Percentiles rank a stretch among this genome's conserved stretches.
phyloP scores from a whole-genome alignment of 2,888 invertebrate species.

The Sarcophaga caerulescens region DNA sequence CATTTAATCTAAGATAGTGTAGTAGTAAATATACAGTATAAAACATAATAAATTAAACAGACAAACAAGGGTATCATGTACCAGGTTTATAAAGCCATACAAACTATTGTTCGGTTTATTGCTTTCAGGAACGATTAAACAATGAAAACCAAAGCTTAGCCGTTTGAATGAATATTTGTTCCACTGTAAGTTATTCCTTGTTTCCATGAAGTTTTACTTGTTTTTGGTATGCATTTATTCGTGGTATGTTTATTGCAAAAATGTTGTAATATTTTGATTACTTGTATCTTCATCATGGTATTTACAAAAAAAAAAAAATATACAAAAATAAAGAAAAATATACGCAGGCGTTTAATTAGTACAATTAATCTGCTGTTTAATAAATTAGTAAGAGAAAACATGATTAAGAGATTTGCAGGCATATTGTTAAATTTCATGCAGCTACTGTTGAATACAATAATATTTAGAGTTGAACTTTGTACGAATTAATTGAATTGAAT shows the following conservation, averaged over 20 bases:
- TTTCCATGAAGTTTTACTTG: constrained; percentile 30
- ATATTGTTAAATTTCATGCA: constrained; percentile 17
- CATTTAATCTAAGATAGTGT: constrained; percentile 53
- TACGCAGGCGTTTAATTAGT: constrained; percentile 77
- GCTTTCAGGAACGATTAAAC: too few species aligned
- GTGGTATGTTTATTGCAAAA: constrained; percentile 44
- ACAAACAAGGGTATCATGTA: background rate
- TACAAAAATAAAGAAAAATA: background rate
- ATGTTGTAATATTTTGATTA: constrained; percentile 65
- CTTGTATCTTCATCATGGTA: constrained; percentile 37
- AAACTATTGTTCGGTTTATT: background rate
- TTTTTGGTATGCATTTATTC: constrained; percentile 66
- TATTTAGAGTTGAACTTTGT: constrained; percentile 51
- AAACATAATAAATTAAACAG: background rate
- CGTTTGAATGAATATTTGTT: background rate
- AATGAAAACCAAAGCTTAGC: too few species aligned
- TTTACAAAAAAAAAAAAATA: constrained; percentile 15
- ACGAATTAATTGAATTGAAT: constrained; percentile 35
- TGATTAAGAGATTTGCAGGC: constrained; percentile 63
- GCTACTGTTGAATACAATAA: background rate
- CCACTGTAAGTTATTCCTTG: background rate
- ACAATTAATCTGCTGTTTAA: constrained; percentile 80
- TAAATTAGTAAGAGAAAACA: constrained; percentile 66
- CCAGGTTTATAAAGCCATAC: too few species aligned
- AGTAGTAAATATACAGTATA: constrained; percentile 10